Evolutionary conservation across 2,113 vertebrate species (phyloP).

Genomic region (Galeopterus variegatus): DNA sequence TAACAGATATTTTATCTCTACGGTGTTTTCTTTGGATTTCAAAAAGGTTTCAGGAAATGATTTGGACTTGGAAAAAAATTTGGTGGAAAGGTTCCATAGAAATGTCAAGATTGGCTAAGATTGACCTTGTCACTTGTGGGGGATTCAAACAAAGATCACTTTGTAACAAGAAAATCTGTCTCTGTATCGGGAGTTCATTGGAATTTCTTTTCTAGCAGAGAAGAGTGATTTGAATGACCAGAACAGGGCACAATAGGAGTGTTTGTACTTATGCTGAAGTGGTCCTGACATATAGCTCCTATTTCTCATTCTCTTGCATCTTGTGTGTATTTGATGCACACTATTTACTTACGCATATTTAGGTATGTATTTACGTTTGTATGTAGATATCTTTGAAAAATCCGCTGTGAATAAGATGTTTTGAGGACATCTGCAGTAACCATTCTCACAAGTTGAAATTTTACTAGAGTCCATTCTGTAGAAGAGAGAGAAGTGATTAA

Average conservation of each 20-base stretch:
- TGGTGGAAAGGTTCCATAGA: constrained; percentile 77
- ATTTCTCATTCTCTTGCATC: not conserved
- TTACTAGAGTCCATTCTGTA: not conserved
- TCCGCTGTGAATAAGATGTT: not conserved
- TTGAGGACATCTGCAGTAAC: not conserved
- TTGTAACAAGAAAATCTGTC: constrained; percentile 82
- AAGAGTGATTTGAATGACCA: constrained; percentile 14
- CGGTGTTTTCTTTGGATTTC: constrained; percentile 82
- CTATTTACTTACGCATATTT: not conserved
- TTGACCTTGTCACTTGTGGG: constrained; percentile 79
- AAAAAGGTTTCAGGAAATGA: constrained; percentile 74
- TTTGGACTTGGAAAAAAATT: constrained; percentile 65
- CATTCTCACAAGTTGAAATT: not conserved
- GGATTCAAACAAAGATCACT: constrained; percentile 85
- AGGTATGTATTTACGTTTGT: not conserved
- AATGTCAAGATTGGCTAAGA: constrained; percentile 76
- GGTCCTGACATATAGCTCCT: not conserved
- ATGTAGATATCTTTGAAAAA: not conserved
- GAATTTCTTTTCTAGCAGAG: constrained; percentile 73
- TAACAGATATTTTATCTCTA: constrained; percentile 67
- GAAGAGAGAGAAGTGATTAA: not conserved
- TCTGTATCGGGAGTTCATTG: constrained; percentile 84
- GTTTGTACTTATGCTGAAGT: constrained; percentile 56
- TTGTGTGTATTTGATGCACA: not conserved
- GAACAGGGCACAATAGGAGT: constrained; percentile 18